These are phyloP conservation scores for Fundulus diaphanus DNA, from an alignment of 2,797 vertebrate genomes.

Conservation along the genomic window DNA sequence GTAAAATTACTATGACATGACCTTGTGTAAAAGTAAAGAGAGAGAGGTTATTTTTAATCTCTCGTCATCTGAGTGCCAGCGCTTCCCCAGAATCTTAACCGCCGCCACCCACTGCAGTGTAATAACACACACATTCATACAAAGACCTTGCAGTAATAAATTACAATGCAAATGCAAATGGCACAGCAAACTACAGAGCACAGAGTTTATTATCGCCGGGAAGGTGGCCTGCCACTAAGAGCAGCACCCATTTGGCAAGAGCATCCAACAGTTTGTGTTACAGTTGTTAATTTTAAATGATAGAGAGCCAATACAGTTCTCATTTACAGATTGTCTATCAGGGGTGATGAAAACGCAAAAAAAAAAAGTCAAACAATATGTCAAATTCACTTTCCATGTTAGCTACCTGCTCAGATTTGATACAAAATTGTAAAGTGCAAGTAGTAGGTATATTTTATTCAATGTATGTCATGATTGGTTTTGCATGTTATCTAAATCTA, in stretches of 20 bases:
- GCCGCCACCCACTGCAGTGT: conserved; percentile 57
- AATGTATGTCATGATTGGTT: background rate
- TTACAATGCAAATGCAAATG: conserved; percentile 56
- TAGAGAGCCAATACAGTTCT: background rate
- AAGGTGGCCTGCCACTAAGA: background rate
- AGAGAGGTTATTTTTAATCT: conserved; percentile 50
- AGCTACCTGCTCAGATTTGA: background rate
- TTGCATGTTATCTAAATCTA: background rate
- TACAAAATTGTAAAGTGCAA: too few species aligned
- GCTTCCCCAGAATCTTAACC: conserved; percentile 56
- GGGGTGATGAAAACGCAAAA: background rate
- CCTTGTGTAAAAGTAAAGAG: conserved; percentile 63
- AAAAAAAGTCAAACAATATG: background rate
- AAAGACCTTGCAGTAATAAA: conserved; percentile 50
- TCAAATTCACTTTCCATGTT: background rate
- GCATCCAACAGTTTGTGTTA: background rate
- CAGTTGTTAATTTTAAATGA: background rate
- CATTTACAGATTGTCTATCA: background rate
- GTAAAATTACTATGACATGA: conserved; percentile 35
- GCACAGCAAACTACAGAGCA: conserved; percentile 36
- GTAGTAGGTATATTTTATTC: background rate
- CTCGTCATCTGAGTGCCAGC: conserved; percentile 43
- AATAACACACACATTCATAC: conserved; percentile 50
- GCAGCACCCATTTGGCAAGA: background rate
- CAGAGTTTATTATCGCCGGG: conserved; percentile 15